Evolutionary conservation across 2,797 vertebrate genomes (phyloP), one percentile per base, ranked within the genome.

Genomic region (Labeo calbasu): DNA sequence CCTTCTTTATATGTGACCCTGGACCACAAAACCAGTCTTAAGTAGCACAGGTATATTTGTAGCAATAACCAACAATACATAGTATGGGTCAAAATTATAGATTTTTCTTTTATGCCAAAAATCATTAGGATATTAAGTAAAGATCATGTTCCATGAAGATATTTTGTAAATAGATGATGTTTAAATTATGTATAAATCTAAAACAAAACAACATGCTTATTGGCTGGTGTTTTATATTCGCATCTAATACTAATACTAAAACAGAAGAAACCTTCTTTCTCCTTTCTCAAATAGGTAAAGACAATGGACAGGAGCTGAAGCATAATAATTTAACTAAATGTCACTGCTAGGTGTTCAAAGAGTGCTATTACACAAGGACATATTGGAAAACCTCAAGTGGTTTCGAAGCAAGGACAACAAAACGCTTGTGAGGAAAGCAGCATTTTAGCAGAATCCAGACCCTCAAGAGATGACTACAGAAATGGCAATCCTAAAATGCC

Each of bases 351-450:
- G 40, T 8, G 25, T 57, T 11, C 13, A 43, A 4, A 4, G n/a
- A 25, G 21, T 25, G 36, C n/a, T 7, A 15, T 40, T 68, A 69
- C 50, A 69, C 21, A 36, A 80, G 8, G 53, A 77, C 75, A 46
- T 25, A 23, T 77, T n/a, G 23, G 36, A 40, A 68, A 55, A 55
- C 65, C 48, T 79, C 32, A 43, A 53, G 65, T 43, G 65, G 65
- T 55, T 70, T 80, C 19, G 2, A 81, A 57, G 51, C n/a, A 70
- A 81, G 36, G 66, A 79, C 63, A 79, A 55, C 36, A 15, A 43
- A 70, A 46, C 7, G 1, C 13, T 40, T 28, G 14, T 9, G 23
- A 81, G 17, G 55, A 19, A 3, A 80, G 9, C n/a, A 28, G 36
- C 48, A 17, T n/a, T 80, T 55, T 55, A 68, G 32, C 65, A 36